Conservation (phyloP, 2,113 vertebrate genomes). For the Sakesphorus luctuosus region DNA sequence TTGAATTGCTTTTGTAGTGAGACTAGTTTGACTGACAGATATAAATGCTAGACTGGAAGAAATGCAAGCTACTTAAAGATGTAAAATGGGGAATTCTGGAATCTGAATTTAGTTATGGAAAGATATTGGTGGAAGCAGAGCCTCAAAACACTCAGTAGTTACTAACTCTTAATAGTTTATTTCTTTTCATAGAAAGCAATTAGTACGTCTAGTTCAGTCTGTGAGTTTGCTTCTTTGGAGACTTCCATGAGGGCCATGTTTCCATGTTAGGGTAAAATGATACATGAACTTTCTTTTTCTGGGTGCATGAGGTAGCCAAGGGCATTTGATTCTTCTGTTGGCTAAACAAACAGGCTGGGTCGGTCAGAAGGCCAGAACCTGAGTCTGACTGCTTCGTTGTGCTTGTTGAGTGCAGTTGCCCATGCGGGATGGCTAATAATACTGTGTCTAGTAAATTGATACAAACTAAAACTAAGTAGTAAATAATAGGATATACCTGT, state of each 20-base stretch:
- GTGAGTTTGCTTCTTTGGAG: neutral
- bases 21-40: neutral
- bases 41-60: neutral
- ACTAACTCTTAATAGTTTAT: neutral
- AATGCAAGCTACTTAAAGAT: neutral
- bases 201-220: neutral
- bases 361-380: neutral
- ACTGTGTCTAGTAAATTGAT: neutral
- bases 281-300: neutral
- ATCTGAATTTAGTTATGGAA: neutral
- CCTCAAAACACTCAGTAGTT: neutral
- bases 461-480: neutral
- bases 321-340: neutral
- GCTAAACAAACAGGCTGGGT: neutral
- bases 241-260: neutral
- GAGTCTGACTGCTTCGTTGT: neutral
- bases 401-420: neutral
- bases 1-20: neutral
- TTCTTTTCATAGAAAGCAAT: neutral
- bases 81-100: neutral
- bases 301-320: rapidly evolving
- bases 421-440: neutral
- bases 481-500: neutral
- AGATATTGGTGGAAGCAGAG: neutral
- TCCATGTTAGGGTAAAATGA: neutral